phyloP scores from a whole-genome alignment of 2,113 vertebrate genomes.

The Laticauda colubrina region DNA sequence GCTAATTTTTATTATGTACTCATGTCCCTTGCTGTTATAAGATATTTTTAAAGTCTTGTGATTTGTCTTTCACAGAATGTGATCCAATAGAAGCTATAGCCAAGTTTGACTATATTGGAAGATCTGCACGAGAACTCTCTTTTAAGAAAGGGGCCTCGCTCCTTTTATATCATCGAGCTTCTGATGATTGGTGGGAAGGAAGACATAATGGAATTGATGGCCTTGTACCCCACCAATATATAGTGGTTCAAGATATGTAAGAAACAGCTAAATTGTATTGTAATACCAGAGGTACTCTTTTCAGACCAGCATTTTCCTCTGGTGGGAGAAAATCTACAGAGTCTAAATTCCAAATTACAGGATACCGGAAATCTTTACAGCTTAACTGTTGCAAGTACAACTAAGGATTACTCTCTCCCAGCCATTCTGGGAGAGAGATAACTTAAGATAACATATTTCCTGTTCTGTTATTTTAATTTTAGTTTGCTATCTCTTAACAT shows the following conservation, averaged over 20 bases:
- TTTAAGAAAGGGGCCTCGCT: constrained; percentile 98
- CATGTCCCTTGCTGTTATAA: not conserved
- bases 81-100: constrained; percentile 98
- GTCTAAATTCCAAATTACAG: not conserved
- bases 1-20: not conserved
- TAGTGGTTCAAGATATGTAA: constrained; percentile 98
- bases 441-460: not conserved
- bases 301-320: not conserved
- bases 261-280: constrained; percentile 49
- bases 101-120: constrained; percentile 95
- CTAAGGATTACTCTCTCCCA: not conserved
- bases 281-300: not conserved
- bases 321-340: not conserved
- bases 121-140: constrained; percentile 92
- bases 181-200: constrained; percentile 99
- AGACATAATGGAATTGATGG: constrained; percentile 96
- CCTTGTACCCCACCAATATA: constrained; percentile 97
- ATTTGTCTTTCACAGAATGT: constrained; percentile 75
- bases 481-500: not conserved
- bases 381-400: not conserved
- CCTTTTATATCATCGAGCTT: constrained; percentile 93
- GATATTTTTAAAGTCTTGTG: not conserved
- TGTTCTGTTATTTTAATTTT: not conserved
- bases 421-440: not conserved
- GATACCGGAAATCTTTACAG: not conserved